phyloP scores from a whole-genome alignment of 2,888 invertebrate genomes.

The Nycteola revayana region DNA sequence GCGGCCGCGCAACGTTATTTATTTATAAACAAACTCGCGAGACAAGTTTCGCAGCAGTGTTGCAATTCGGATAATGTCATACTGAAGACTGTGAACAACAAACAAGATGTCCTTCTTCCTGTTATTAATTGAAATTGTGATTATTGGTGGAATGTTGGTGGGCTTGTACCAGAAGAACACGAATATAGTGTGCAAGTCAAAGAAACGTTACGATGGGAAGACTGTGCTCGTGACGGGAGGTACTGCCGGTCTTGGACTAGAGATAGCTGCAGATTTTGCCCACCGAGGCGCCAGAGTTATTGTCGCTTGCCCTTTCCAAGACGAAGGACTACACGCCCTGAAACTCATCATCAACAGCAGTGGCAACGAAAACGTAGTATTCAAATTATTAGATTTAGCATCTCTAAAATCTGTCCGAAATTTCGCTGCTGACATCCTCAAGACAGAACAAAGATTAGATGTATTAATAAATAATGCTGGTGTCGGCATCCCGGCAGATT shows the following conservation, averaged over 20 bases:
- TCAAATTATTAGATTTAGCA: slow-evolving; percentile 88
- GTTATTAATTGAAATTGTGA: slow-evolving; percentile 40
- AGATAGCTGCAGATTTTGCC: slow-evolving; percentile 65
- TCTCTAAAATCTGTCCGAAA: slow-evolving; percentile 88
- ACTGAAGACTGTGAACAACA: neutral
- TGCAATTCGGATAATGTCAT: neutral
- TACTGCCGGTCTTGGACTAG: slow-evolving; percentile 66
- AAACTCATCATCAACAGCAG: slow-evolving; percentile 85
- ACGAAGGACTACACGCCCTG: slow-evolving; percentile 61
- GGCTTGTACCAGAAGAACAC: slow-evolving; percentile 68
- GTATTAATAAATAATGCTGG: slow-evolving; percentile 96
- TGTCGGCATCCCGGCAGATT: slow-evolving; percentile 83
- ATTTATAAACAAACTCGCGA: too few relatives aligned
- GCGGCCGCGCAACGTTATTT: slow-evolving; percentile 1
- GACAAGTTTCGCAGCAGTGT: too few relatives aligned
- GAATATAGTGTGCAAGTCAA: slow-evolving; percentile 65
- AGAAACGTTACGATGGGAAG: slow-evolving; percentile 58
- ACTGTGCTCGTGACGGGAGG: slow-evolving; percentile 68
- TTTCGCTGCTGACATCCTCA: slow-evolving; percentile 89
- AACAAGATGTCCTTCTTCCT: slow-evolving; percentile 43
- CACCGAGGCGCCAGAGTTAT: slow-evolving; percentile 66
- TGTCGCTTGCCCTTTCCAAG: slow-evolving; percentile 64
- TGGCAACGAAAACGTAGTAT: slow-evolving; percentile 85
- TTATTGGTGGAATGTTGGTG: slow-evolving; percentile 46
- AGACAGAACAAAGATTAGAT: slow-evolving; percentile 87